Conservation (phyloP, 2,797 vertebrate species). For the Spea hammondii region DNA sequence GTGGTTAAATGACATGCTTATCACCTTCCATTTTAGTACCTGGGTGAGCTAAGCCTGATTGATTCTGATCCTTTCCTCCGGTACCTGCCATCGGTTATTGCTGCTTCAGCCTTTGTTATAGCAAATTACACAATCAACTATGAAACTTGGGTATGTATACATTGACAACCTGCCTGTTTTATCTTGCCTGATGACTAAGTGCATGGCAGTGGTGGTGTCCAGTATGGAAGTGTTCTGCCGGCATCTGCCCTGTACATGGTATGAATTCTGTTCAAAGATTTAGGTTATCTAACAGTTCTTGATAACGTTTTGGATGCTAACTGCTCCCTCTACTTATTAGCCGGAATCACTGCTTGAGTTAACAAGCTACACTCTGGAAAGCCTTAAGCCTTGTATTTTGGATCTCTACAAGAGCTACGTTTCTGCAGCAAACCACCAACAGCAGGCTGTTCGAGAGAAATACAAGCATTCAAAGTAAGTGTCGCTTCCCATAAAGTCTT, state of each 20-base stretch:
- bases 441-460: slow-evolving; percentile 93
- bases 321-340: slow-evolving; percentile 48
- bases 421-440: slow-evolving; percentile 82
- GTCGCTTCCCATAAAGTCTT: background rate
- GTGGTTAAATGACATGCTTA: too few species aligned
- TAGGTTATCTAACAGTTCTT: too few species aligned
- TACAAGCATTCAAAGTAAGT: slow-evolving; percentile 91
- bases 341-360: slow-evolving; percentile 74
- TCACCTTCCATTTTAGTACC: slow-evolving; percentile 71
- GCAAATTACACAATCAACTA: slow-evolving; percentile 81
- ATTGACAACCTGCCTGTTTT: background rate
- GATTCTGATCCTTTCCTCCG: slow-evolving; percentile 92
- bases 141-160: slow-evolving; percentile 70
- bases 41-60: slow-evolving; percentile 90
- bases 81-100: slow-evolving; percentile 87
- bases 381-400: slow-evolving; percentile 82
- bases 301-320: too few species aligned
- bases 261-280: too few species aligned
- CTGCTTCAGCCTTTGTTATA: slow-evolving; percentile 83
- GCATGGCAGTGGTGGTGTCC: background rate
- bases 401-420: slow-evolving; percentile 87
- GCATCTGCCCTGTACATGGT: too few species aligned
- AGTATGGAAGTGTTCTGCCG: too few species aligned
- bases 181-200: background rate
- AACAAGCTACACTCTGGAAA: slow-evolving; percentile 82